Base-by-base conservation (phyloP, 2,113 vertebrate species). In the Phrynosoma platyrhinos region DNA sequence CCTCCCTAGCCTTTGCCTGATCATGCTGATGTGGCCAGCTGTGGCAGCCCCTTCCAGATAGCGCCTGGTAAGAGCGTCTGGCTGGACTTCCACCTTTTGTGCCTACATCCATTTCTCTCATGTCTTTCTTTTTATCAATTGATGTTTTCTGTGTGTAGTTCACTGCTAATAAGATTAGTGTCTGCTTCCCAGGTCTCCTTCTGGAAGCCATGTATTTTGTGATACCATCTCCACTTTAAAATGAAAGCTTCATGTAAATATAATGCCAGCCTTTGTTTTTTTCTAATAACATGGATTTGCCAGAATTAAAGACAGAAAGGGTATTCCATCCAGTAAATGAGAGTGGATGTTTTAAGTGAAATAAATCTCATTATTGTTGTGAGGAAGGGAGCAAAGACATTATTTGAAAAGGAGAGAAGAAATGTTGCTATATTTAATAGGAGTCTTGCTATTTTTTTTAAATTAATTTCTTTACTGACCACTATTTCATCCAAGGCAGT, bases 41-140 rank as follows among this genome's bases (percentile, higher is more conserved):
- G 94, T 94, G 94, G 95, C 92, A 95, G 95, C 84, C 94, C 95
- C 91, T 96, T 95, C 93, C 95, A 95, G 89, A 94, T 95, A 87
- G 87, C 94, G 87, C 93, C 95, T 94, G 95, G 94, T 96, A 96
- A 91, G 86, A 90, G 64, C 55, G 5, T 80, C 74, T 88, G 42
- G 74, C 69, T 88, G 66, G 78, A 88, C 84, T 85, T 88, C 52
- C 18, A 88, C 30, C 66, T 83, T 36, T 75, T 79, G 32, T 83
- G 83, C 8, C 62, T 42, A 52, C 53, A 82, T 88, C 42, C 62
- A 74, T 76, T 79, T 78, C 42, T 83, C n/a, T 78, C 30, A 25
- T 68, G 32, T 74, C 16, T 32, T 76, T 69, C 47, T 30, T n/a
- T 71, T 82, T 82, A 53, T 18, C 20, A 12, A 1, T 27, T n/a